A percentile compares a stretch with the other conserved stretches of the same genome.
Conservation (phyloP, 1,140 invertebrate genomes). For the Ostrea denselamellosa region DNA sequence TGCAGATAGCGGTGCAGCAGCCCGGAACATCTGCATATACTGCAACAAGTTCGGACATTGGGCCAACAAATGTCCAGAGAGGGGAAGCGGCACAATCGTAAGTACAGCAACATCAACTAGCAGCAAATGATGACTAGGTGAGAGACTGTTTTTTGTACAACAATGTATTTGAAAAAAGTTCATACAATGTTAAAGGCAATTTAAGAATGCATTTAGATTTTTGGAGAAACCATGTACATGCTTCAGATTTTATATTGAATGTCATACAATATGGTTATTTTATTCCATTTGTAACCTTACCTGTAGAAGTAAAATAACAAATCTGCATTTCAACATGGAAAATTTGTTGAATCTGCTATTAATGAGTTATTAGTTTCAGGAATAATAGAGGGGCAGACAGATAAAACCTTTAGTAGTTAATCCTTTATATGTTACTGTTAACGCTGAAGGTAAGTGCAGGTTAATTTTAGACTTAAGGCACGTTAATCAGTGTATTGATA, state of each 20-base stretch:
- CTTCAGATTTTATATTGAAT: slow-evolving; percentile 46
- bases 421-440: slow-evolving; percentile 49
- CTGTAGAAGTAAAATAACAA: slow-evolving; percentile 27
- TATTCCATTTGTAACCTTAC: slow-evolving; percentile 47
- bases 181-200: too few species aligned
- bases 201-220: too few species aligned
- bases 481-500: slow-evolving; percentile 47
- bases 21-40: too few species aligned
- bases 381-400: background rate
- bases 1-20: too few species aligned
- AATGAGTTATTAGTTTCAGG: slow-evolving; percentile 35
- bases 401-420: slow-evolving; percentile 43
- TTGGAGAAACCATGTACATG: too few species aligned
- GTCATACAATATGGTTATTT: slow-evolving; percentile 46
- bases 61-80: too few species aligned
- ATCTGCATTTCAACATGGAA: slow-evolving; percentile 29
- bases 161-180: too few species aligned
- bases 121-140: too few species aligned
- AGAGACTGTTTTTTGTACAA: too few species aligned
- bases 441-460: slow-evolving; percentile 47
- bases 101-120: too few species aligned
- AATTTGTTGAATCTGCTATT: slow-evolving; percentile 49
- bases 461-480: slow-evolving; percentile 53
- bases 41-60: too few species aligned
- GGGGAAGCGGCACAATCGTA: too few species aligned